These are phyloP conservation scores for Clanis bilineata DNA, from an alignment of 2,888 invertebrate genomes.

Conservation along the genomic window DNA sequence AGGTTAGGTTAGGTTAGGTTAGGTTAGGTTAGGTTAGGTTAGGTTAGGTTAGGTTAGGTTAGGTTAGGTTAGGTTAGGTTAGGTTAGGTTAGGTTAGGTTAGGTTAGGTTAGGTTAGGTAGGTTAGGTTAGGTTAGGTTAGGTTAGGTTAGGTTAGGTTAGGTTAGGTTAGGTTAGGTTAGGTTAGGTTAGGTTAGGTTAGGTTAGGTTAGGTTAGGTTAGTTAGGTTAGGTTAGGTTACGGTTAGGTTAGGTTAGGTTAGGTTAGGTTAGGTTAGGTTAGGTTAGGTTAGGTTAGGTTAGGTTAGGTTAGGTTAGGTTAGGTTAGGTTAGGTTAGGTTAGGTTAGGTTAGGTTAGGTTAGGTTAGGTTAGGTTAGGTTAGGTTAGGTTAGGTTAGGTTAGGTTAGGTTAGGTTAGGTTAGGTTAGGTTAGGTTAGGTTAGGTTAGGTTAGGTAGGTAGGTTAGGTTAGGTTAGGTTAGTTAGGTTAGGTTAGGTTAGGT, in stretches of 20 bases:
- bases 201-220: no score
- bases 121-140: constrained; percentile 15
- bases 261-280: constrained; percentile 1
- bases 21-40: no score
- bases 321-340: not conserved
- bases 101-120: constrained; percentile 24
- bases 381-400: not conserved
- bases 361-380: constrained; percentile 9
- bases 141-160: constrained; percentile 22
- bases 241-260: not conserved
- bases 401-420: not conserved
- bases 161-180: no score
- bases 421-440: no score
- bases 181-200: no score
- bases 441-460: constrained; percentile 18
- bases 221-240: not conserved
- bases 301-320: not conserved
- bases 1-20: constrained; percentile 19
- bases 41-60: no score
- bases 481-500: not conserved
- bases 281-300: not conserved
- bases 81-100: not conserved
- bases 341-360: not conserved
- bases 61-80: no score
- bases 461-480: no score